Evolutionary conservation across 2,113 vertebrate species (phyloP), one percentile per base, ranked within the genome.

Genomic region (Nannobrachium achirus): DNA sequence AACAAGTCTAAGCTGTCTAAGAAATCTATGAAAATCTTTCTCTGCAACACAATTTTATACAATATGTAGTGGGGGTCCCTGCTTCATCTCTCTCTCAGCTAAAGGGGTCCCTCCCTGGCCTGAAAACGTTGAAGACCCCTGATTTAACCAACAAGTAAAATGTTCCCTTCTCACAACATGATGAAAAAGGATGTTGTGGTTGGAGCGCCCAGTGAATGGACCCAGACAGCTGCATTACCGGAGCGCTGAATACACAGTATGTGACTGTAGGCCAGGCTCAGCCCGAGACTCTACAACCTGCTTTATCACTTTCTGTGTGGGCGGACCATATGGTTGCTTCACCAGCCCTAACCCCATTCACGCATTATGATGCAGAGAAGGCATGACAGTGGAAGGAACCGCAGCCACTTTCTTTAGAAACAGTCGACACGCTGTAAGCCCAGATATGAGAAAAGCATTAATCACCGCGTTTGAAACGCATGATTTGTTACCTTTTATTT

Each of bases 151-250:
- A 48, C 9, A 79, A 81, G 59, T 72, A 80, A 33, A 0, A 78
- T 68, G 75, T 76, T 57, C 44, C 33, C 52, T 71, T 19, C 25
- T 49, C 25, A 5, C 6, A 8, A 62, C 42, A 81, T 83, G 77
- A 87, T 84, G n/a, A 33, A 33, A 45, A 69, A 86, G 55, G 52
- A 71, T 58, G 62, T 57, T 0, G 18, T 80, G 56, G n/a, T n/a
- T 65, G n/a, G 45, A 72, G 70, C 48, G 75, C 75, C 67, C 40
- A 11, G 59, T 79, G 68, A 86, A 76, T 56, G 45, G 75, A 75
- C 59, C 0, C 25, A 8, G 76, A 53, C 48, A 71, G 73, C 73
- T 81, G 60, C 42, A 0, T 2, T 19, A 19, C 10, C 9, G 61
- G 60, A 53, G 52, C 44, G 38, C 68, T 1, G 1, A 60, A 71